Evolutionary conservation across 2,113 vertebrate species (phyloP).

Genomic region (Onychostoma macrolepis): DNA sequence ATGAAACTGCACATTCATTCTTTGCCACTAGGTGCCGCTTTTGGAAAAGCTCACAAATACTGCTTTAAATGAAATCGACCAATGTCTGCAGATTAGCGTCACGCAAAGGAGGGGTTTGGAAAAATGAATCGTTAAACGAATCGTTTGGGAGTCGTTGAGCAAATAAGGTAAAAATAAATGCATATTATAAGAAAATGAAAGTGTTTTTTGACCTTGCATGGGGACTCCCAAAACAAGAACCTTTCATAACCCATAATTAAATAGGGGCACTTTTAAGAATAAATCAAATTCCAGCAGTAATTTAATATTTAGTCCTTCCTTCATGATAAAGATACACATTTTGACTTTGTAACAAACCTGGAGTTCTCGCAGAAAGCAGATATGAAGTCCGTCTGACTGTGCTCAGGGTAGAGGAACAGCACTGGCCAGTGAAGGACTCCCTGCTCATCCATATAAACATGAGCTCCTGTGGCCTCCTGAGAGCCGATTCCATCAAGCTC

Average conservation of each 20-base stretch:
- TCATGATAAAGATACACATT: background rate
- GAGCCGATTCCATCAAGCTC: slow-evolving; percentile 76
- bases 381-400: slow-evolving; percentile 91
- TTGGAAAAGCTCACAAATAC: no score
- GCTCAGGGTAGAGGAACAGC: slow-evolving; percentile 92
- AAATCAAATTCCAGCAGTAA: background rate
- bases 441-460: slow-evolving; percentile 82
- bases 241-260: no score
- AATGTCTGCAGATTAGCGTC: background rate
- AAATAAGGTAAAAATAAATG: no score
- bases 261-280: background rate
- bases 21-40: no score
- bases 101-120: no score
- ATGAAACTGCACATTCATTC: no score
- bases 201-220: no score
- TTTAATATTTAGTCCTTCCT: background rate
- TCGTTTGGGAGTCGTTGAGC: no score
- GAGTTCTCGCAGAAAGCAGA: slow-evolving; percentile 87
- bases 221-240: no score
- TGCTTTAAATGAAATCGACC: no score
- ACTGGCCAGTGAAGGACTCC: slow-evolving; percentile 90
- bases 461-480: slow-evolving; percentile 75
- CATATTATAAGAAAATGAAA: no score
- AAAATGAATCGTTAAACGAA: no score
- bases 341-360: slow-evolving; percentile 71